Base-by-base conservation (phyloP, 2,888 invertebrate genomes). In the Watsonalla cultraria region DNA sequence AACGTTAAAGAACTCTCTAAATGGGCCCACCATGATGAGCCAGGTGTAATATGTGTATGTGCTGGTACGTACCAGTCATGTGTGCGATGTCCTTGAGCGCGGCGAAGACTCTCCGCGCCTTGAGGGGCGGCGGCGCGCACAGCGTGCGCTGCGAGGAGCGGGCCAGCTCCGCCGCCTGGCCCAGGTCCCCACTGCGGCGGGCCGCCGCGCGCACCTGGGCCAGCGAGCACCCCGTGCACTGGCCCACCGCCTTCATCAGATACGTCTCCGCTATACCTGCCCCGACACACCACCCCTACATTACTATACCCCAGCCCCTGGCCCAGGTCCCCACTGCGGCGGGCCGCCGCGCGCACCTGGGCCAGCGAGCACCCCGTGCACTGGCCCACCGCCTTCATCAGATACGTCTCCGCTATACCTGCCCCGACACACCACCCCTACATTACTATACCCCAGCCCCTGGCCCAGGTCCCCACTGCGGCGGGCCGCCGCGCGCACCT, bases 201-300 rank as follows among this genome's bases (percentile, higher is more conserved):
- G 91, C 90, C n/a, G 80, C 84, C 0, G 93, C 86, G 82, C 96
- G 96, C 53, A 99, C 94, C 81, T 97, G 96, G 51, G 95, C 94
- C 62, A 97, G 78, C 46, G 95, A 94, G 57, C 98, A 93, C 0
- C 98, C 98, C 5, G 98, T 98, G 57, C 96, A 94, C 76, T 95
- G 95, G 0, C 97, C 97, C 50, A 99, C 95, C 0, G 98, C 97
- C 90, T 98, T 98, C 94, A 98, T 96, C 51, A 99, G 90, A 62
- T 96, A 95, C 0, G 95, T 96, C 75, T 99, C 99, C 0, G 99
- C 99, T 51, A 98, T 94, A n/a, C 99, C 99, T 72, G 97, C 7
- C 5, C 11, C 24, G 24, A 24, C 24, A 8, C 15, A 7, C 46
- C 24, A 35, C 35, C 11, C 24, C 8, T 47, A 0, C 15, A 9